Base-by-base conservation (phyloP, 2,797 vertebrate genomes). In the Cossypha polioptera region DNA sequence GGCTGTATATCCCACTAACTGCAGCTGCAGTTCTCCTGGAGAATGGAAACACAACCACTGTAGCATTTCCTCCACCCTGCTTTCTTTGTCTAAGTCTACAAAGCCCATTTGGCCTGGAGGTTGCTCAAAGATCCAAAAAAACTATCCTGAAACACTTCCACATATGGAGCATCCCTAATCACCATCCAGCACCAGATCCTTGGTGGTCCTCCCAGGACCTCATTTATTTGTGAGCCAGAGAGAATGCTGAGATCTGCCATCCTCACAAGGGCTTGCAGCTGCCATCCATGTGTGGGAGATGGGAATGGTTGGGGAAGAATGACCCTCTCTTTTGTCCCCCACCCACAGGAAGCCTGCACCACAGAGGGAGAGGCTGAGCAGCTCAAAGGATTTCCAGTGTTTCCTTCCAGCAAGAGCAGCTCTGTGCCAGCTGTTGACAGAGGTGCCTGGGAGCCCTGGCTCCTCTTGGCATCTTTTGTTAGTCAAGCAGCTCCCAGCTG, bases 261-360 rank as follows among this genome's bases (percentile, higher is more conserved):
- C 24, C 63, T 63, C 26, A 54, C 38, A 28, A 58, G 35, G 53
- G n/a, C 25, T 58, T 81, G 71, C 45, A 85, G 67, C 58, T 74
- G 43, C 38, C 17, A 12, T 7, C 29, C 2, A 0, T 5, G 14
- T 40, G 66, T 5, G 4, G 0, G 2, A 85, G 15, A 47, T 11
- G 36, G 38, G 54, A 50, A 45, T 7, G 45, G 5, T 18, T 82
- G 16, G 28, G 63, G 45, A 75, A 47, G 40, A 67, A 73, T 5
- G 25, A 53, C 8, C 7, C 22, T 45, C 68, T 75, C 47, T 20
- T 69, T 76, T 51, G 42, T 80, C 20, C 33, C 80, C 33, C 42
- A 21, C 42, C 2, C 2, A 10, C 5, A 59, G 59, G 55, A 79
- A 89, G 33, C 19, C 68, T 76, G 63, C 28, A 13, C 11, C 3